Percentiles rank a stretch among this genome's conserved stretches.
Evolutionary conservation across 2,888 invertebrate species (phyloP).

Genomic region (Dryadula phaetusa): DNA sequence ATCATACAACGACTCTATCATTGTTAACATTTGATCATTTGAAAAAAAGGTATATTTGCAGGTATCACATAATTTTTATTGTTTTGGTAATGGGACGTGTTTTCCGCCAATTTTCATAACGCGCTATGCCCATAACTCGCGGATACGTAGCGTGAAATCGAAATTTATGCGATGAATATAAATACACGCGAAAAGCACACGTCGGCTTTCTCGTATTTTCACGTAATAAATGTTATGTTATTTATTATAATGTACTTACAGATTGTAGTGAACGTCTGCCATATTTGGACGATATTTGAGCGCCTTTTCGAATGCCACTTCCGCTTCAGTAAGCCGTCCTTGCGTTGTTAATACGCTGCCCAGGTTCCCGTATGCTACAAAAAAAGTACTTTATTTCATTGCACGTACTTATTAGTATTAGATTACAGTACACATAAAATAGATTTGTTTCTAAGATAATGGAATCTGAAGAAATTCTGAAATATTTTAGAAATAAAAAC

Average conservation of each 20-base stretch:
- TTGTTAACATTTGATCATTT: not conserved
- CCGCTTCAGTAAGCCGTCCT: slow-evolving; percentile 94
- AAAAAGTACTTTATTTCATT: no score
- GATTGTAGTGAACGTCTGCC: slow-evolving; percentile 99
- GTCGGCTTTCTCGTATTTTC: slow-evolving; percentile 46
- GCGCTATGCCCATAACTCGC: slow-evolving; percentile 46
- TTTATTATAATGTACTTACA: slow-evolving; percentile 88
- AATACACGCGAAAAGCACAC: slow-evolving; percentile 46
- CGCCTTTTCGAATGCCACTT: slow-evolving; percentile 95
- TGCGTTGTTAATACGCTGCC: slow-evolving; percentile 97
- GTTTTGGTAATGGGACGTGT: slow-evolving; percentile 44
- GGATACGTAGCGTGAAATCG: slow-evolving; percentile 47
- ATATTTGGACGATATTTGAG: slow-evolving; percentile 96
- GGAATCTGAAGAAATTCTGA: no score
- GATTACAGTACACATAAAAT: not conserved
- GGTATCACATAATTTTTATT: slow-evolving; percentile 42
- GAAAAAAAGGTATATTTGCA: slow-evolving; percentile 5
- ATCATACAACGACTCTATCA: no score
- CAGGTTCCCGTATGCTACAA: slow-evolving; percentile 97
- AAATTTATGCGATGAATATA: slow-evolving; percentile 47
- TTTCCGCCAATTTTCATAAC: slow-evolving; percentile 46
- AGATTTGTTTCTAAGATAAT: not conserved
- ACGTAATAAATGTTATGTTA: slow-evolving; percentile 48
- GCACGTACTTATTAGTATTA: no score
- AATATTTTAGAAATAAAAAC: no score